phyloP scores from a whole-genome alignment of 2,113 vertebrate genomes.

The Paradisaea rubra region DNA sequence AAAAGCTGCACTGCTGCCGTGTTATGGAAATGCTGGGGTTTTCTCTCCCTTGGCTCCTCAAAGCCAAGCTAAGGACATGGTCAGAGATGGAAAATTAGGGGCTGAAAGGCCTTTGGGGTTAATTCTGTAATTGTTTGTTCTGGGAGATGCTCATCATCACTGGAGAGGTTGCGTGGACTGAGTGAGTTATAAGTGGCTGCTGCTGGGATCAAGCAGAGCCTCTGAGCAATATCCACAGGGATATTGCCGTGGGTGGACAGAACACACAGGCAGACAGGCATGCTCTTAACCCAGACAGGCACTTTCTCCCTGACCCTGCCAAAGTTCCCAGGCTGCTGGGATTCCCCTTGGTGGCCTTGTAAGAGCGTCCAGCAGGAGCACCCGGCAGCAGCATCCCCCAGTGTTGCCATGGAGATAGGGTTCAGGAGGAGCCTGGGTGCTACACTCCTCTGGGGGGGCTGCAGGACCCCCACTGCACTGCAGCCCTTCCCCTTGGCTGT shows the following conservation, averaged over 20 bases:
- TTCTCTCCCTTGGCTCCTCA: neutral
- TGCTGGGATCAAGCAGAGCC: neutral
- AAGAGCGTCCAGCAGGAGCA: neutral
- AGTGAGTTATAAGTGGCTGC: neutral
- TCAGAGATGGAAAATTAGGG: neutral
- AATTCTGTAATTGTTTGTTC: neutral
- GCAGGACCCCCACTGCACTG: fast-evolving
- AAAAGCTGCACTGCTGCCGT: fast-evolving
- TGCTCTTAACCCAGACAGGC: neutral
- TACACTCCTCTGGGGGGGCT: neutral
- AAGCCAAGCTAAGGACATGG: neutral
- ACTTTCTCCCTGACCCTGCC: neutral
- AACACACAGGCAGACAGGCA: neutral
- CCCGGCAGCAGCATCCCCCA: neutral
- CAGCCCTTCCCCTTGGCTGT: neutral
- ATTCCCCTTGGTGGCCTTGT: neutral
- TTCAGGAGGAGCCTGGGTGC: neutral
- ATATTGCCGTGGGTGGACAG: neutral
- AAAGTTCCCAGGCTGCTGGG: neutral
- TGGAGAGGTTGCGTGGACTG: fast-evolving
- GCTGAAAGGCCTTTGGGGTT: neutral
- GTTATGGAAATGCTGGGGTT: neutral
- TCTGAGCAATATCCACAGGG: neutral
- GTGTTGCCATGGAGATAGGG: neutral
- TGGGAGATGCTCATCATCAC: neutral